These are phyloP conservation scores for Mesoligia furuncula DNA, from an alignment of 2,888 invertebrate species.

Conservation along the genomic window DNA sequence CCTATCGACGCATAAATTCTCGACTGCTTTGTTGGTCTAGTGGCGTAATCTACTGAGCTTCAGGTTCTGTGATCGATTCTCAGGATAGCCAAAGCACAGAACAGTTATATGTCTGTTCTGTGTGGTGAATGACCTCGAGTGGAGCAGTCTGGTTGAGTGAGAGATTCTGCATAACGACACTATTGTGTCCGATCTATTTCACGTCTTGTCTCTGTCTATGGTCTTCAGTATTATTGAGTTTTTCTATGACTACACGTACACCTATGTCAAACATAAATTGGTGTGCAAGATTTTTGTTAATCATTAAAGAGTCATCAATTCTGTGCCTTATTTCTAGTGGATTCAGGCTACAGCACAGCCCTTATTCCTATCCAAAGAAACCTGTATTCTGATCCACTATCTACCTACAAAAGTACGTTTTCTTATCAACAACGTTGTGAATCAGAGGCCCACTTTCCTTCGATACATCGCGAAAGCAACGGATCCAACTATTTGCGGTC, in stretches of 20 bases:
- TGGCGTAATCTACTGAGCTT: not conserved
- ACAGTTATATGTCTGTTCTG: too few relatives aligned
- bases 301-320: not conserved
- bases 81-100: not conserved
- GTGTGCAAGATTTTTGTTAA: not conserved
- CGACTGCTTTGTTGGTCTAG: not conserved
- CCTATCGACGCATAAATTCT: not conserved
- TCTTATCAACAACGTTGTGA: slow-evolving; percentile 81
- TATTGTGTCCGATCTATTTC: not conserved
- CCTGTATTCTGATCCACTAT: not conserved
- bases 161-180: not conserved
- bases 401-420: slow-evolving; percentile 47
- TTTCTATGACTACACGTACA: not conserved
- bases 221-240: not conserved
- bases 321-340: not conserved
- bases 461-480: slow-evolving; percentile 85
- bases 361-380: not conserved
- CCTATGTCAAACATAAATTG: not conserved
- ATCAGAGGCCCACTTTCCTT: slow-evolving; percentile 84
- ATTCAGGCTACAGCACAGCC: too few relatives aligned
- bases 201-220: not conserved
- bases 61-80: not conserved
- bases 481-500: slow-evolving; percentile 86
- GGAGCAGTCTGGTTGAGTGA: not conserved
- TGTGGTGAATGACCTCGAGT: not conserved